These are phyloP conservation scores for Emydocephalus ijimae DNA, from an alignment of 2,113 vertebrate species.

Conservation along the genomic window DNA sequence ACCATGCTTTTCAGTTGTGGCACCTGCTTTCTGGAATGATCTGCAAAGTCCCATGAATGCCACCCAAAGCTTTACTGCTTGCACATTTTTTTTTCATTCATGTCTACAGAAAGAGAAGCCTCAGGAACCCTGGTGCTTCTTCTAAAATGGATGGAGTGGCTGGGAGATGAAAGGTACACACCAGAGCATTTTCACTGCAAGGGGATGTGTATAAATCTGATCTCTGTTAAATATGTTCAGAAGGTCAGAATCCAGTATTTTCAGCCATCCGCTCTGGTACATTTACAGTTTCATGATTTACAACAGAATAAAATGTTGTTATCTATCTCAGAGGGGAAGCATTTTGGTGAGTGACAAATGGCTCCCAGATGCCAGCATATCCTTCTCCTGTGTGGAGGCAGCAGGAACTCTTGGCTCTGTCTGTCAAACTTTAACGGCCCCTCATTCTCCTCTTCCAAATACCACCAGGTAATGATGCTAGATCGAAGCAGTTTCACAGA, in stretches of 20 bases:
- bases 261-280: background rate
- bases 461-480: background rate
- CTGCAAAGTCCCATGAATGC: background rate
- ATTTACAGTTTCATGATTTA: background rate
- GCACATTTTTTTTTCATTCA: background rate
- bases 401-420: background rate
- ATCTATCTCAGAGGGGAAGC: background rate
- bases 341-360: background rate
- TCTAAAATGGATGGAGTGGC: background rate
- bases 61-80: background rate
- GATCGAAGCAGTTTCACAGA: background rate
- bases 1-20: background rate
- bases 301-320: background rate
- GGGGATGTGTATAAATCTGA: background rate
- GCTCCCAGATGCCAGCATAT: background rate
- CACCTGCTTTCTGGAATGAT: background rate
- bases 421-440: background rate
- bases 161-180: background rate
- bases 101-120: background rate
- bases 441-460: background rate
- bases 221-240: background rate
- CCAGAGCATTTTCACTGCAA: background rate
- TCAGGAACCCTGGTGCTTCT: background rate
- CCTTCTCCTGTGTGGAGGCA: background rate
- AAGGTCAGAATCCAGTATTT: background rate